These are phyloP conservation scores for Eleutherodactylus coqui DNA, from an alignment of 2,797 vertebrate species.

Conservation along the genomic window DNA sequence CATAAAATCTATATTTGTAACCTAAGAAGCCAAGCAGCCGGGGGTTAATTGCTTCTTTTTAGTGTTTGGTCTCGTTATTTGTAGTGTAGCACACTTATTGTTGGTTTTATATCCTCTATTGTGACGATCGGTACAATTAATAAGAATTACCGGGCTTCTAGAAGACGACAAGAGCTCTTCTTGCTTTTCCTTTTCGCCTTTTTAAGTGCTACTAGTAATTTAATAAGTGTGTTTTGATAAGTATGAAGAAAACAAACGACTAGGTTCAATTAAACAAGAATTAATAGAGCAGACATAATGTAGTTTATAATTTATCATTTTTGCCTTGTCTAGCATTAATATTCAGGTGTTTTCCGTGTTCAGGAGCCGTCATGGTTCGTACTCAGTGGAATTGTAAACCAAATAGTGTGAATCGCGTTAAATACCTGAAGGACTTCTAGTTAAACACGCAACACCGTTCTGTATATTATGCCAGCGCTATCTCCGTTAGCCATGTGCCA, in stretches of 20 bases:
- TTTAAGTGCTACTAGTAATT: background rate
- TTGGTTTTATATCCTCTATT: slow-evolving; percentile 9
- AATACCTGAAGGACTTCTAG: background rate
- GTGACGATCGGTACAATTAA: background rate
- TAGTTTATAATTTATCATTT: background rate
- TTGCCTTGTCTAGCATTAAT: background rate
- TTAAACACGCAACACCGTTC: background rate
- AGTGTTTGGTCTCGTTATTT: background rate
- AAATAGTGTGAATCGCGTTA: background rate
- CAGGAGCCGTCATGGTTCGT: background rate
- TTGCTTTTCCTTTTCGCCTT: background rate
- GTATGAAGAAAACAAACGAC: background rate
- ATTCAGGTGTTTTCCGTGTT: background rate
- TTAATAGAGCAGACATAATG: background rate
- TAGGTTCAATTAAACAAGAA: background rate
- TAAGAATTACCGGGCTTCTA: background rate
- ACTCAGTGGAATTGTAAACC: background rate
- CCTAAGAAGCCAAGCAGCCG: background rate
- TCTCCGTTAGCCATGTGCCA: too few relatives aligned
- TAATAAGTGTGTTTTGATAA: background rate
- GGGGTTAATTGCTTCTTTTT: background rate
- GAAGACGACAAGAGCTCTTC: background rate
- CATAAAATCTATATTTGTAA: background rate
- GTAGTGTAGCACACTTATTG: background rate
- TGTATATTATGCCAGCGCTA: too few relatives aligned